A percentile compares a stretch with the other conserved stretches of the same genome.
Evolutionary conservation across 2,113 vertebrate species (phyloP).

Genomic region (Embiotoca jacksoni): DNA sequence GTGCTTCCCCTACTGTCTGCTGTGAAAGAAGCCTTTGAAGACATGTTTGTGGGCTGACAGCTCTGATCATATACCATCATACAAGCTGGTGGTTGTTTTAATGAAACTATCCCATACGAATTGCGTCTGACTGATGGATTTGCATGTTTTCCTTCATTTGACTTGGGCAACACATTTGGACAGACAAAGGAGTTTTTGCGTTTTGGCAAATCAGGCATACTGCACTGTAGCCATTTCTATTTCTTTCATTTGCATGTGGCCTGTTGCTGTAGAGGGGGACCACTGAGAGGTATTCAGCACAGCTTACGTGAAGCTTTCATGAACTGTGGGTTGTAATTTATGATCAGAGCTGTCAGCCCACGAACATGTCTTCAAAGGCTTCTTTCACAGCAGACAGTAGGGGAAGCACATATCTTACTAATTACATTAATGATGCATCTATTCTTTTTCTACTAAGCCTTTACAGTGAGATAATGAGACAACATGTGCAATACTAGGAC

Average conservation of each 20-base stretch:
- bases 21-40: not conserved
- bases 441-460: too few relatives aligned
- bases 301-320: not conserved
- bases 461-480: too few relatives aligned
- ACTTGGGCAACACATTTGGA: too few relatives aligned
- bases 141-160: too few relatives aligned
- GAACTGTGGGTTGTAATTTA: not conserved
- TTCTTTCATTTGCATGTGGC: not conserved
- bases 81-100: too few relatives aligned
- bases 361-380: not conserved
- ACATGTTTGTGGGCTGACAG: not conserved
- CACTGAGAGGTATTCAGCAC: not conserved
- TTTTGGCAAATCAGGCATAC: too few relatives aligned
- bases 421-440: not conserved
- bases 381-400: not conserved
- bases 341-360: conserved; percentile 4
- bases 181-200: too few relatives aligned
- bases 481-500: too few relatives aligned
- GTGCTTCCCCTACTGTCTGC: not conserved
- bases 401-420: not conserved
- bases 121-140: too few relatives aligned
- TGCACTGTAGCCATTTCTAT: not conserved
- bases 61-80: not conserved
- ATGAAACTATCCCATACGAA: too few relatives aligned
- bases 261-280: not conserved